A percentile compares a stretch with the other conserved stretches of the same genome.
phyloP scores from a whole-genome alignment of 92 coral and sea anemone species.

The Zoanthus solanderi region DNA sequence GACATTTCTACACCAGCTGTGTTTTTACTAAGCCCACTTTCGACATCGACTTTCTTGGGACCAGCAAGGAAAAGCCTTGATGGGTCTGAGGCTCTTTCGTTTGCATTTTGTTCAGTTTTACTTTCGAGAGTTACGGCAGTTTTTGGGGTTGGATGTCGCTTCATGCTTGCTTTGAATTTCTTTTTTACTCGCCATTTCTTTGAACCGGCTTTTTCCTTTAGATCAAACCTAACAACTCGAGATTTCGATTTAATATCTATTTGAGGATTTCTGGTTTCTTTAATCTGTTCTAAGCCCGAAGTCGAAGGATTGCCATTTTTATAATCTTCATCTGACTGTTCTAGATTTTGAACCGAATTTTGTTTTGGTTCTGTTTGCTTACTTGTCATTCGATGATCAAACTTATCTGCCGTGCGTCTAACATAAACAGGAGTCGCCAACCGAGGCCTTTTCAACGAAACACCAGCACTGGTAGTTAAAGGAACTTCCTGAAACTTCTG shows the following conservation, averaged over 20 bases:
- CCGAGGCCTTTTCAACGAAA: slow-evolving; percentile 12
- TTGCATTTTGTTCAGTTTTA: neutral
- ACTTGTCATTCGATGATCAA: neutral
- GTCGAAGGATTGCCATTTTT: neutral
- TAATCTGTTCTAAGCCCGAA: slow-evolving; percentile 3
- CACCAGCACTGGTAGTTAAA: neutral
- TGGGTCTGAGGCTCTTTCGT: neutral
- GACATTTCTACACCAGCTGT: neutral
- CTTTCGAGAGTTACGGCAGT: neutral
- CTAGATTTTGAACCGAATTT: neutral
- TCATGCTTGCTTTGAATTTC: neutral
- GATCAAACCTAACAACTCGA: slow-evolving; percentile 35
- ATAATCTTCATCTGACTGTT: neutral
- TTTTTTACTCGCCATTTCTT: neutral
- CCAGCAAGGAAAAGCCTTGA: neutral
- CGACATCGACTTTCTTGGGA: neutral
- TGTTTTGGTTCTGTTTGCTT: neutral
- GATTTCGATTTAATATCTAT: neutral
- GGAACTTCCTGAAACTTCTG: slow-evolving; percentile 5
- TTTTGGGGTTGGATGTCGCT: slow-evolving; percentile 16
- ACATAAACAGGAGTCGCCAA: neutral
- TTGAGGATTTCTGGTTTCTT: neutral
- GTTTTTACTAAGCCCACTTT: neutral
- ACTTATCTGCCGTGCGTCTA: neutral
- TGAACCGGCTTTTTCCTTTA: neutral